Evolutionary conservation across 2,797 vertebrate species (phyloP), one percentile per base, ranked within the genome.

Genomic region (Amniataba percoides): DNA sequence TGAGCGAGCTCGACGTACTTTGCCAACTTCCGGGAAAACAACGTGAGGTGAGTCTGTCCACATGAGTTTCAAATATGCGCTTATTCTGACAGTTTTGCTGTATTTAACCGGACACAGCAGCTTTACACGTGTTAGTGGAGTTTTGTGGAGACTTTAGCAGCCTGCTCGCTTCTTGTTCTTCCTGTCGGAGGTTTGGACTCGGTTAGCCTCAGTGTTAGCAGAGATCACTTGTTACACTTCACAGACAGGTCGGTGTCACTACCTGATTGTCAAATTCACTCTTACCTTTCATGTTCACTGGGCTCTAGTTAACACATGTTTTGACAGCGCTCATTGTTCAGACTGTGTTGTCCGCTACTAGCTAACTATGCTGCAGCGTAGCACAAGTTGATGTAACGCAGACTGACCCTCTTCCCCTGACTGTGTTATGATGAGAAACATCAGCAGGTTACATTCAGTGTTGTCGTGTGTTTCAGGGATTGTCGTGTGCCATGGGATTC

Each of bases 401-500:
- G 19, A n/a, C 27, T 13, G 27, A 31, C 27, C 27, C 27, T 3
- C 27, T 31, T 31, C 3, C 27, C 27, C 27, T 31, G 27, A 31
- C 27, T 3, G 27, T 3, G 27, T 31, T 31, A 31, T 31, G 16
- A 34, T 3, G 16, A 23, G 19, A 9, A 25, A 43, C 4, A 23
- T 16, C 0, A 36, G 7, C 19, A 0, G 1, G 5, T 10, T n/a
- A 18, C 25, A 7, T 46, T 5, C 1, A 19, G 1, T 13, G 14
- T 23, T 34, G 13, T 42, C 19, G 3, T 55, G 2, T 27, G 58
- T 63, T 61, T 7, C 5, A 71, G 60, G 53, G n/a, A n/a, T n/a
- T n/a, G n/a, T n/a, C n/a, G n/a, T n/a, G n/a, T 7, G 27, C 4
- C 68, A 99, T 99, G 98, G 96, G 93, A 58, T 94, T 92, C 74